Base-by-base conservation (phyloP, 2,888 invertebrate species). In the Smittia sp. region DNA sequence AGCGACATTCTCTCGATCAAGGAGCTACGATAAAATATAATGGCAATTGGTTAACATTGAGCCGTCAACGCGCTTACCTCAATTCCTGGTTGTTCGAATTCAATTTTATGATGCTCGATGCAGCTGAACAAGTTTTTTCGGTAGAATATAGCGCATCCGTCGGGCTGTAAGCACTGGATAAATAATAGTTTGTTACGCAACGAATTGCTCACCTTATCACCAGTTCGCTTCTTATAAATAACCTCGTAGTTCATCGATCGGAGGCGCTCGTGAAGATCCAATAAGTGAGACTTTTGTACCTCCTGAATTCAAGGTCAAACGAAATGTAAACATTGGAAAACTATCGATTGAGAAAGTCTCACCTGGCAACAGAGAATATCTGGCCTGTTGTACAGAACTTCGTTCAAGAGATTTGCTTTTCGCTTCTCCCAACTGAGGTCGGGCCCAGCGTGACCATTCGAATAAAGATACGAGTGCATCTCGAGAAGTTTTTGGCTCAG, bases 141-240 rank as follows among this genome's bases (percentile, higher is more conserved):
- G 80, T 88, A 97, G 79, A 93, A 91, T 54, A 96, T 90, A 0
- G 96, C 94, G 81, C 97, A 94, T 0, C 98, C 98, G 82, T 99
- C 98, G 9, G 84, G 84, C 62, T 70, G 27, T 9, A 54, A 52
- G 13, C n/a, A 69, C 18, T 7, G 22, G 15, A 70, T 52, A 46
- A 52, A 18, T 2, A 25, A 70, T 20, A 4, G 27, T 9, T 25
- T 24, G 52, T 20, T 25, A n/a, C 11, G n/a, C 3, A 32, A 32
- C 3, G 39, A 20, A 15, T 22, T 67, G 24, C 15, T 54, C 15
- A 70, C 69, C 77, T 92, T 88, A 39, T 83, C 83, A 0, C 92
- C 91, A 0, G 95, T 95, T 78, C 94, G 88, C 80, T 91, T 90
- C 81, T 96, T 94, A 80, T 87, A 97, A 1, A 93, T 79, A 66